Base-by-base conservation (phyloP, 2,888 invertebrate species). In the Tetranychus truncatus region DNA sequence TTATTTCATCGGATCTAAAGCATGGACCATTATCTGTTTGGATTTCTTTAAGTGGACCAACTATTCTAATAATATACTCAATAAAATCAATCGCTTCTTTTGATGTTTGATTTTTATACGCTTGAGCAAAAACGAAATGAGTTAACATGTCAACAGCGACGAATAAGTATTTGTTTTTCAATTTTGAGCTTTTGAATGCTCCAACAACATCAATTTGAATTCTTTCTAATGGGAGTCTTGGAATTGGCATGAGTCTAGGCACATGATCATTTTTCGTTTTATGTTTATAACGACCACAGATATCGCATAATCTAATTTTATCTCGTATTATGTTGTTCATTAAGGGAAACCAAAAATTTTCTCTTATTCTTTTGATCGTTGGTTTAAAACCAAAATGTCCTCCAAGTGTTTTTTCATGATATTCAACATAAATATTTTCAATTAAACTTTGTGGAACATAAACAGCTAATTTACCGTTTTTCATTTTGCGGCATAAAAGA, bases 171-270 rank as follows among this genome's bases (percentile, higher is more conserved):
- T 67, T n/a, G 21, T 67, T 67, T n/a, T 21, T 7, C 18, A 8
- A n/a, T 8, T n/a, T 21, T 67, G 67, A 67, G 8, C 21, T 7
- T 15, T 67, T 9, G n/a, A 67, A 67, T 4, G 11, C 8, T 20
- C 67, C 67, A 67, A 67, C 21, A n/a, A 67, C 67, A 67, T 67
- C 67, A 8, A 67, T 67, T n/a, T 67, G 67, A 8, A 67, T 18
- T n/a, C 67, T n/a, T 67, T 67, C 67, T n/a, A 67, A 20, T 18
- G 67, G 67, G 1, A 15, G 46, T 15, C 15, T 15, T 11, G 46
- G 46, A 46, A 46, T 46, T 15, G 46, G 46, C 46, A 46, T 46
- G 8, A 8, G 8, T 20, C 67, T 67, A 15, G 67, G 67, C 3
- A 9, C 18, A 67, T n/a, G 21, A 20, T 67, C 67, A n/a, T 20